Evolutionary conservation across 2,888 invertebrate genomes (phyloP).

Genomic region (Sphaerophoria taeniata): DNA sequence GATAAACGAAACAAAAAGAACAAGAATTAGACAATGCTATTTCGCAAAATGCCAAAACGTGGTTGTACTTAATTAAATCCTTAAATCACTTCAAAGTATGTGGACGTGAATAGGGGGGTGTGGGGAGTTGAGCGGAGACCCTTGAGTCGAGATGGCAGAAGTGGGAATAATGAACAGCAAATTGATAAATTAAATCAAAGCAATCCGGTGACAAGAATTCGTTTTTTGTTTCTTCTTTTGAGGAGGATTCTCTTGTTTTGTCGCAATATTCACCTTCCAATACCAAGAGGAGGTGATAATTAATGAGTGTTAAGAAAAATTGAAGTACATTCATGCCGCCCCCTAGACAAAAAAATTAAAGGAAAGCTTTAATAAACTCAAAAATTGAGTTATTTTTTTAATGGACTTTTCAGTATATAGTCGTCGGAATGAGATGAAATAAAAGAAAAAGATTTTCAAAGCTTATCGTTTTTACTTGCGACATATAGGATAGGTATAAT

Average conservation of each 20-base stretch:
- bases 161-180: slow-evolving; percentile 50
- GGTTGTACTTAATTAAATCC: slow-evolving; percentile 72
- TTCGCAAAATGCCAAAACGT: slow-evolving; percentile 46
- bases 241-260: background rate
- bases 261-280: slow-evolving; percentile 19
- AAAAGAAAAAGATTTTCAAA: too few species aligned
- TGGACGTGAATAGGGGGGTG: background rate
- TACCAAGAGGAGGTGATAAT: slow-evolving; percentile 36
- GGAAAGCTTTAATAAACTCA: too few species aligned
- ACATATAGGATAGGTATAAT: too few species aligned
- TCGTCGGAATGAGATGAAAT: too few species aligned
- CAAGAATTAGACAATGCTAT: slow-evolving; percentile 41
- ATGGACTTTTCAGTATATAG: too few species aligned
- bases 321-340: too few species aligned
- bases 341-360: too few species aligned
- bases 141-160: background rate
- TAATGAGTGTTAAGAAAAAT: slow-evolving; percentile 59
- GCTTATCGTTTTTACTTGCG: too few species aligned
- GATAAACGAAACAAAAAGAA: slow-evolving; percentile 52
- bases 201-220: slow-evolving; percentile 32
- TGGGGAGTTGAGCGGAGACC: background rate
- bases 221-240: background rate
- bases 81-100: slow-evolving; percentile 65
- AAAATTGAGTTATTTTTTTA: too few species aligned
- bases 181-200: slow-evolving; percentile 68